Evolutionary conservation across 2,888 invertebrate genomes (phyloP).

Genomic region (Plutella xylostella): DNA sequence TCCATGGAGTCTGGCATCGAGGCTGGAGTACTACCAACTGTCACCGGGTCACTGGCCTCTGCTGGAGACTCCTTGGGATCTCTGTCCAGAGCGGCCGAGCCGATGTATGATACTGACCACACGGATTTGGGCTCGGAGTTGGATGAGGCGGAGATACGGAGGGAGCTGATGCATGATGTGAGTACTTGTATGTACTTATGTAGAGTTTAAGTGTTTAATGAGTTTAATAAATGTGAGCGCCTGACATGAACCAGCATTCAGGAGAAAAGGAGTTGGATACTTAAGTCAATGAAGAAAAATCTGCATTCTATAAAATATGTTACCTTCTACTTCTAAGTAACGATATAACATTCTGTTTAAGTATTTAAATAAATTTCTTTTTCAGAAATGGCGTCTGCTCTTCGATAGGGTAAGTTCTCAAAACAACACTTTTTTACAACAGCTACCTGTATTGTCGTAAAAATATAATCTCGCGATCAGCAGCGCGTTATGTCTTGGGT

Average conservation of each 20-base stretch:
- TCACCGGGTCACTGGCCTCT: conserved; percentile 75
- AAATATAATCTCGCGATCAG: neutral
- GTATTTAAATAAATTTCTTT: conserved; percentile 26
- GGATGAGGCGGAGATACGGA: conserved; percentile 81
- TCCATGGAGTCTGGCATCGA: conserved; percentile 76
- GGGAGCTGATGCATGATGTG: conserved; percentile 85
- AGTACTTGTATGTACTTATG: conserved; percentile 53
- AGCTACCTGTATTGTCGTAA: neutral
- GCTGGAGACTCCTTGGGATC: conserved; percentile 69
- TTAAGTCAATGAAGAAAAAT: too few species aligned
- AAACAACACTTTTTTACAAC: neutral
- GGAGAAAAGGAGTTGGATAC: too few species aligned
- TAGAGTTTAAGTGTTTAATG: too few species aligned
- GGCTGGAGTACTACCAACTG: conserved; percentile 77
- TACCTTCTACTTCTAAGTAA: too few species aligned
- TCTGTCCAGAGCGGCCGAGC: conserved; percentile 71
- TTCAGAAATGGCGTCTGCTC: conserved; percentile 89
- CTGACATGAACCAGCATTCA: too few species aligned
- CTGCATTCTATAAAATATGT: too few species aligned
- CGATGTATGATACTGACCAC: conserved; percentile 81
- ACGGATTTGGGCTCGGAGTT: conserved; percentile 84
- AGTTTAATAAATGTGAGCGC: too few species aligned
- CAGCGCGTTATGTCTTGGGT: neutral
- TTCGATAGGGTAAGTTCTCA: conserved; percentile 81
- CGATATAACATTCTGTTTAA: too few species aligned